Percentiles rank a stretch among this genome's conserved stretches.
phyloP scores from a whole-genome alignment of 2,113 vertebrate species.

The Chloebia gouldiae region DNA sequence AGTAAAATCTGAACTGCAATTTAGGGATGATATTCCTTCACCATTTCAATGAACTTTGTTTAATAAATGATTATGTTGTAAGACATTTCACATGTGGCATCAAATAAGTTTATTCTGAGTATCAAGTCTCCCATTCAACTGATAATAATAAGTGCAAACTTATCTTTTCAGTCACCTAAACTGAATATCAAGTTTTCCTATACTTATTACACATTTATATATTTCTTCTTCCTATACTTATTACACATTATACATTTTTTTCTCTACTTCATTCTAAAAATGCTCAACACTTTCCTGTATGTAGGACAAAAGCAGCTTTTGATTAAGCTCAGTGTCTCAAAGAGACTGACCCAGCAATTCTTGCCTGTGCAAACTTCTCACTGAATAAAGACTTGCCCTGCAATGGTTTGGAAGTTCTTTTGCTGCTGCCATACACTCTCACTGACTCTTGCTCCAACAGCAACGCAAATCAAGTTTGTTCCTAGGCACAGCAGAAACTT shows the following conservation, averaged over 20 bases:
- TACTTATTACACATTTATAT: background rate
- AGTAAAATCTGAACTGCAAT: background rate
- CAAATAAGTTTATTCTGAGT: background rate
- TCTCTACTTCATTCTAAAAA: background rate
- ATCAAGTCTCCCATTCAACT: background rate
- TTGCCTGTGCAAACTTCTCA: background rate
- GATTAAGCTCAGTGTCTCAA: background rate
- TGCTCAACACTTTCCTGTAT: background rate
- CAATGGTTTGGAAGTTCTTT: background rate
- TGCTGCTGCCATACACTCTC: background rate
- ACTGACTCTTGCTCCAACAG: background rate
- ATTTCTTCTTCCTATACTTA: background rate
- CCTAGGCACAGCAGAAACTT: background rate
- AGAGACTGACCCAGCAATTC: background rate
- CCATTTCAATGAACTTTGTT: background rate
- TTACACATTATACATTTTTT: background rate
- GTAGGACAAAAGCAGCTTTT: background rate
- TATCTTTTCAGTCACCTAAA: background rate
- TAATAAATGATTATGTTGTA: background rate
- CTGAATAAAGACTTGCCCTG: background rate
- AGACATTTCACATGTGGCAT: background rate
- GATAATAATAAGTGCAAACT: background rate
- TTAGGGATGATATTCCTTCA: background rate
- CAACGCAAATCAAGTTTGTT: background rate
- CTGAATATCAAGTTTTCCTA: background rate